Conservation (phyloP, 2,113 vertebrate species). For the Neopipo cinnamomea region DNA sequence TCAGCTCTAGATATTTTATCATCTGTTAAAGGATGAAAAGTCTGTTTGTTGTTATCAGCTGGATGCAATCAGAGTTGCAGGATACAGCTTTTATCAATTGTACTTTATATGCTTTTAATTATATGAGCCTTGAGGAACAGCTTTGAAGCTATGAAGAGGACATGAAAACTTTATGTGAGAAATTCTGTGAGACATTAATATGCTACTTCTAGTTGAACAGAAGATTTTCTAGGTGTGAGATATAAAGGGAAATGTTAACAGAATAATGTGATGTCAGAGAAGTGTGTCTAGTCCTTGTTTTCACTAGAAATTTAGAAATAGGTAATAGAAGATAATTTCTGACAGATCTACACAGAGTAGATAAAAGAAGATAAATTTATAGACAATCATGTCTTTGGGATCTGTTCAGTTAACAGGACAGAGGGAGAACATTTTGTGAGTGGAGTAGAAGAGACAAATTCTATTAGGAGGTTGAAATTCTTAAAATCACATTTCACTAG, state of each 20-base stretch:
- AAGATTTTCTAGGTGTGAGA: background rate
- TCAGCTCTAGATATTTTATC: background rate
- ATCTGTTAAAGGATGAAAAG: background rate
- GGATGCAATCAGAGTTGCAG: background rate
- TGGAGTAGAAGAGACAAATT: background rate
- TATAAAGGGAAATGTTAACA: background rate
- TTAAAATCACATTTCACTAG: background rate
- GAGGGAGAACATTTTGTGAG: background rate
- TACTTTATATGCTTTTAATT: background rate
- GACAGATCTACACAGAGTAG: background rate
- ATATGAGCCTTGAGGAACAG: background rate
- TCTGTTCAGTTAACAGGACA: background rate
- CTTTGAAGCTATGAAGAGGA: background rate
- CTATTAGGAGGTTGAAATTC: background rate
- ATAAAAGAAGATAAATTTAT: conserved; percentile 2
- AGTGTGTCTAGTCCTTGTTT: background rate
- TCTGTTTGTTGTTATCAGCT: background rate
- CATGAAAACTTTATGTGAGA: background rate
- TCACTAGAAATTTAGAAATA: background rate
- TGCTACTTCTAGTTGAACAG: background rate
- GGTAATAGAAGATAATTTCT: background rate
- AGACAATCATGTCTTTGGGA: background rate
- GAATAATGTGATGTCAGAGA: background rate
- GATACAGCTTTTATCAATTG: background rate
- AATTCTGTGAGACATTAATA: background rate